Evolutionary conservation across 2,888 invertebrate species (phyloP), one percentile per base, ranked within the genome.

Genomic region (Protodeltote pygarga): DNA sequence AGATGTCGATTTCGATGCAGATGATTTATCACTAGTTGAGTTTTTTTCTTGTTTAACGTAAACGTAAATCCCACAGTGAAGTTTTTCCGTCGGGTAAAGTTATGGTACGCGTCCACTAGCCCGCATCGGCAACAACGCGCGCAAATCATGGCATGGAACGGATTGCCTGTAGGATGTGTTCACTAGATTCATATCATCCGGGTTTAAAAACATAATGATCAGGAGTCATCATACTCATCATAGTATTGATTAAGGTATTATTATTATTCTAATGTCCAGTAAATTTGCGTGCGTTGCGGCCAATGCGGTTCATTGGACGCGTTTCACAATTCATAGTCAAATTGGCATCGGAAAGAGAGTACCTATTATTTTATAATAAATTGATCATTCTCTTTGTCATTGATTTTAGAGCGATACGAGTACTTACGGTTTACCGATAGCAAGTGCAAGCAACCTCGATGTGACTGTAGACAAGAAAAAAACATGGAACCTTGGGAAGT

Each of bases 351-450:
- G 44, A 58, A 61, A 54, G n/a, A 50, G 37, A 47, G 10, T 34
- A 42, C 40, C 25, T 15, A 29, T 15, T 34, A 45, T 45, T 39
- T 32, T 21, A 14, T 32, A 23, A 24, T 14, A n/a, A n/a, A n/a
- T 39, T 45, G n/a, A 44, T 45, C 24, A 14, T 13, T 29, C 41
- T 8, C 49, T 48, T 34, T 21, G 14, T 50, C 25, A 4, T 55
- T 50, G 13, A 20, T 55, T 75, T 32, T 67, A 92, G 91, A 90
- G 91, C 44, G 88, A 89, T 57, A 73, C 81, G 19, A 92, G 91
- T 60, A 78, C 83, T 10, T 83, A 83, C 57, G 91, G 91, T 1
- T 69, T 91, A 33, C 89, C 90, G 1, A 70, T 92, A 52, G 89
- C 87, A 13, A 87, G 89, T 58, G 78, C 82, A 0, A 83, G 87